Percentiles rank a stretch among this genome's conserved stretches.
These are phyloP conservation scores for Ptychochromis oligacanthus DNA, from an alignment of 2,113 vertebrate species.

Conservation along the genomic window DNA sequence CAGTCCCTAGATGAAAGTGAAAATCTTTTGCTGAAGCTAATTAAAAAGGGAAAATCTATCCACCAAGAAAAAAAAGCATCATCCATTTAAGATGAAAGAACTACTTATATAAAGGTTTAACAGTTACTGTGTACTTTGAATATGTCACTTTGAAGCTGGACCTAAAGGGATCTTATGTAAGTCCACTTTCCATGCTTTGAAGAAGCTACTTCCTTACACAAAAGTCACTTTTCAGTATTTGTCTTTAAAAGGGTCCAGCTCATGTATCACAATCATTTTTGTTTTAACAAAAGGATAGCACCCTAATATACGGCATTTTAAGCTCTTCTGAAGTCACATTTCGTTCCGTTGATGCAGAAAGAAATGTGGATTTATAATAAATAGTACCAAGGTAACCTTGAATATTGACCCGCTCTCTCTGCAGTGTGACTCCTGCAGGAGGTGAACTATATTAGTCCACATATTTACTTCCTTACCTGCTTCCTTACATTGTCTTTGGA, in stretches of 20 bases:
- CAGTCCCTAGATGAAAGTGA: not conserved
- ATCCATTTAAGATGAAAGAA: constrained; percentile 3
- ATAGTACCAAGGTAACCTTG: not conserved
- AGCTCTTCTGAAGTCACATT: no score
- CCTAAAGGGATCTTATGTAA: not conserved
- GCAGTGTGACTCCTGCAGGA: no score
- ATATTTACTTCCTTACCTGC: no score
- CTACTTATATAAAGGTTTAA: not conserved
- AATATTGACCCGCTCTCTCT: no score
- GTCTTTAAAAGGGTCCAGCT: not conserved
- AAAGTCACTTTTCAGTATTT: not conserved
- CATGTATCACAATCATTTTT: not conserved
- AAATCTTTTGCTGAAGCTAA: not conserved
- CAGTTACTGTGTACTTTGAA: not conserved
- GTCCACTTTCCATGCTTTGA: not conserved
- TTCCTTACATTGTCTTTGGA: not conserved
- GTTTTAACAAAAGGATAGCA: not conserved
- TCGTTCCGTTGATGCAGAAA: no score
- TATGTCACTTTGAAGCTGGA: constrained; percentile 10
- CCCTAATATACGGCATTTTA: not conserved
- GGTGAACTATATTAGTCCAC: no score
- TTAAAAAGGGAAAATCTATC: not conserved
- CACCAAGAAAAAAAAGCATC: not conserved
- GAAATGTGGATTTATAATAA: no score
- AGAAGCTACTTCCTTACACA: not conserved